Conservation (phyloP, 2,113 vertebrate genomes). For the Ariopsis seemanni region DNA sequence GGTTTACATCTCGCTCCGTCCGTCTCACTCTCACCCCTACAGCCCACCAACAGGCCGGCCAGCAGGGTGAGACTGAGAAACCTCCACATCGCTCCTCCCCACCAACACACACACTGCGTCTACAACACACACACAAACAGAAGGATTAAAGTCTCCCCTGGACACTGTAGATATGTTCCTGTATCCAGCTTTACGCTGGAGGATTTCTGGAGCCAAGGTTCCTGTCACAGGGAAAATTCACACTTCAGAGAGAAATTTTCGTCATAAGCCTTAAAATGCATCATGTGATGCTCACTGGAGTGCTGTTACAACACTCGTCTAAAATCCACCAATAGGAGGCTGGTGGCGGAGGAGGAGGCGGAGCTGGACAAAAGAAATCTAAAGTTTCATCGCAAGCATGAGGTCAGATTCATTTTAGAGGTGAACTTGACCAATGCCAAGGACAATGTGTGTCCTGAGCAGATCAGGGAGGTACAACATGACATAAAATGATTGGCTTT, state of each 20-base stretch:
- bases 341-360: background rate
- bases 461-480: background rate
- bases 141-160: background rate
- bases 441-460: background rate
- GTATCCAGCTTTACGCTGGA: background rate
- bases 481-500: background rate
- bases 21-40: conserved; percentile 78
- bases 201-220: background rate
- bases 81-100: conserved; percentile 79
- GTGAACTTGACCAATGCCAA: background rate
- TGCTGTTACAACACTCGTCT: background rate
- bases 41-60: conserved; percentile 85
- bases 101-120: conserved; percentile 50
- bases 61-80: conserved; percentile 81
- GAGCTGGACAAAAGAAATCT: background rate
- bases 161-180: background rate
- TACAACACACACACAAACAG: conserved; percentile 36
- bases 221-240: too few species aligned
- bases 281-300: background rate
- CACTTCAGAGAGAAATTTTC: background rate
- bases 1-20: conserved; percentile 73
- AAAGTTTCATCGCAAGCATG: background rate
- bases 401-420: background rate
- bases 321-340: background rate
- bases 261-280: too few species aligned